Base-by-base conservation (phyloP, 2,797 vertebrate genomes). In the Oceanodroma leucorhoa region DNA sequence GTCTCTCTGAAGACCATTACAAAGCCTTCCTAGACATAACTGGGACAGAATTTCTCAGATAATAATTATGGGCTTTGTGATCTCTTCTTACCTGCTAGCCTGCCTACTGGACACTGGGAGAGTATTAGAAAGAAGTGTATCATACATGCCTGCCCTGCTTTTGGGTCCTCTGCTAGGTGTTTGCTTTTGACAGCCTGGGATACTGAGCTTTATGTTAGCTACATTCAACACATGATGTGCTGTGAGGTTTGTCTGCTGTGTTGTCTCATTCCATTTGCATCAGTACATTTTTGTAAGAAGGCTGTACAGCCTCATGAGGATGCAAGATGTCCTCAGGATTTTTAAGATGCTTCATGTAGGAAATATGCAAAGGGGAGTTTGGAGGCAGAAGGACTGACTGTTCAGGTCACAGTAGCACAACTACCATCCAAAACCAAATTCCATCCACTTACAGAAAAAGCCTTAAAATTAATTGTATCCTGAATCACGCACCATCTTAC, bases 31-130 rank as follows among this genome's bases (percentile, higher is more conserved):
- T 48, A 66, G 48, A 24, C 10, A n/a, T 51, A 30, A 12, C 41
- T 10, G 45, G 36, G 54, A n/a, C 29, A 19, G 11, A 14, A 19
- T 67, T 76, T 75, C 22, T 53, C 34, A 64, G 21, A 22, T 55
- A 30, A 64, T 36, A 55, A 16, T 13, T 21, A n/a, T 0, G 0
- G 23, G 36, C 26, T 76, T 36, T 12, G 5, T 13, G 36, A 48
- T 80, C 8, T 38, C 70, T 53, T 83, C 57, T 54, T 51, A n/a
- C 18, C 19, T 65, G 46, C 41, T 71, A 30, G 14, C 40, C 26
- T 75, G 21, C 14, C 29, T 70, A 10, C 19, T 60, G 40, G 30
- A 10, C 27, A 6, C 18, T 51, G n/a, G 18, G 23, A 67, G n/a
- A 60, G 3, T 41, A 29, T 51, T 58, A 62, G 43, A 65, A 85